phyloP scores from a whole-genome alignment of 2,888 invertebrate species.

The Choristoneura rosaceana region DNA sequence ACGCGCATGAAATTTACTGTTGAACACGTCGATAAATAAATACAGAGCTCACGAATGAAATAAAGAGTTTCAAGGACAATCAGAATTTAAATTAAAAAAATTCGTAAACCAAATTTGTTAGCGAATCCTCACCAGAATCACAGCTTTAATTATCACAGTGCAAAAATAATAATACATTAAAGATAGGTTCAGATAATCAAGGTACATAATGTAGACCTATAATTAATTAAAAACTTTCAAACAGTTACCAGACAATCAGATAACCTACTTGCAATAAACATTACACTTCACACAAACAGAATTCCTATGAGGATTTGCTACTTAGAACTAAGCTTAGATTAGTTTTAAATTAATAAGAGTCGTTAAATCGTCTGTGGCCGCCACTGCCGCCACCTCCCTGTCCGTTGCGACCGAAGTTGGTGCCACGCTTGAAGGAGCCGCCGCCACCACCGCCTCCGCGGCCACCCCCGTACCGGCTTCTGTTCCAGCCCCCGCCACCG shows the following conservation, averaged over 20 bases:
- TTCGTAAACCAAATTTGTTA: constrained; percentile 44
- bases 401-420: constrained; percentile 73
- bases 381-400: constrained; percentile 67
- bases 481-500: constrained; percentile 86
- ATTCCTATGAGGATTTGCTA: constrained; percentile 76
- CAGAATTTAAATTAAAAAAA: constrained; percentile 19
- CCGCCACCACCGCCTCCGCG: constrained; percentile 79
- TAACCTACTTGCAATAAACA: constrained; percentile 52
- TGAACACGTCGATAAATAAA: constrained; percentile 26
- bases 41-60: constrained; percentile 47
- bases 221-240: constrained; percentile 59
- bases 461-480: constrained; percentile 78
- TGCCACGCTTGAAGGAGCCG: constrained; percentile 80
- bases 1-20: constrained; percentile 42
- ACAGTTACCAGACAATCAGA: constrained; percentile 59
- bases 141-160: constrained; percentile 80
- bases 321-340: constrained; percentile 52
- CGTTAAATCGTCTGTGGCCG: constrained; percentile 77
- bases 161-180: constrained; percentile 59
- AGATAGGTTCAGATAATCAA: constrained; percentile 46
- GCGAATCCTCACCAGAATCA: constrained; percentile 74
- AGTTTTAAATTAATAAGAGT: constrained; percentile 71
- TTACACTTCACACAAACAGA: constrained; percentile 65
- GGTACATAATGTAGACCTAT: constrained; percentile 45
- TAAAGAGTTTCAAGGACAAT: constrained; percentile 14